Evolutionary conservation across 2,113 vertebrate genomes (phyloP).

Genomic region (Raja brachyura): DNA sequence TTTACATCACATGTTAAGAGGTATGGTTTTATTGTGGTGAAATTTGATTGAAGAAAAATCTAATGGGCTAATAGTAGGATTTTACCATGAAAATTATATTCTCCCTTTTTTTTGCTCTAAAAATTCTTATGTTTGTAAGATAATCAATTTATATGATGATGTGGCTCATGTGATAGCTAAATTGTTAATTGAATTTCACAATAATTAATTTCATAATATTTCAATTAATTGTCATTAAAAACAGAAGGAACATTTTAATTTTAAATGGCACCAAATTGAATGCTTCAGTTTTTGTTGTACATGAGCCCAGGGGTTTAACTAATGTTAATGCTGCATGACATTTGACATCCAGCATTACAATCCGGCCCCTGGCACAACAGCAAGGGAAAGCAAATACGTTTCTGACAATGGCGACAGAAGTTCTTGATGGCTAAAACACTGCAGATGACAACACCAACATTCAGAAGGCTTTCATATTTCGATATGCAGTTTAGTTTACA

Average conservation of each 20-base stretch:
- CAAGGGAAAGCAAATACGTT: conserved; percentile 14
- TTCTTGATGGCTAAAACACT: conserved; percentile 5
- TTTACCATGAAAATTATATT: background rate
- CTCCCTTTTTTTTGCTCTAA: background rate
- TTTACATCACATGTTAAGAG: background rate
- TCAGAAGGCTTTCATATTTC: background rate
- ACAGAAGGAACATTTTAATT: background rate
- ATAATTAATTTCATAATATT: background rate
- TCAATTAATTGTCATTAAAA: background rate
- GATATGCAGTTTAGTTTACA: background rate
- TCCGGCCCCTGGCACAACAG: conserved; percentile 18
- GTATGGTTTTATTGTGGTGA: background rate
- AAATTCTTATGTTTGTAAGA: background rate
- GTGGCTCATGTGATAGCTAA: no score
- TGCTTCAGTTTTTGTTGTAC: background rate
- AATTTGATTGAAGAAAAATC: background rate
- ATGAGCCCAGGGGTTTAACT: conserved; percentile 17
- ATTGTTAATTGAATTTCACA: no score
- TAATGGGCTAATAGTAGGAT: background rate
- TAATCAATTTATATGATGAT: background rate
- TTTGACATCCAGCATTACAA: conserved; percentile 33
- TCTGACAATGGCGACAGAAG: conserved; percentile 22
- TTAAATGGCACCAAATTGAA: conserved; percentile 25
- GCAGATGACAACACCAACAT: background rate
- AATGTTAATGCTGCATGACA: conserved; percentile 15